phyloP scores from a whole-genome alignment of 2,888 invertebrate genomes.

The Heterodera filipjevi region DNA sequence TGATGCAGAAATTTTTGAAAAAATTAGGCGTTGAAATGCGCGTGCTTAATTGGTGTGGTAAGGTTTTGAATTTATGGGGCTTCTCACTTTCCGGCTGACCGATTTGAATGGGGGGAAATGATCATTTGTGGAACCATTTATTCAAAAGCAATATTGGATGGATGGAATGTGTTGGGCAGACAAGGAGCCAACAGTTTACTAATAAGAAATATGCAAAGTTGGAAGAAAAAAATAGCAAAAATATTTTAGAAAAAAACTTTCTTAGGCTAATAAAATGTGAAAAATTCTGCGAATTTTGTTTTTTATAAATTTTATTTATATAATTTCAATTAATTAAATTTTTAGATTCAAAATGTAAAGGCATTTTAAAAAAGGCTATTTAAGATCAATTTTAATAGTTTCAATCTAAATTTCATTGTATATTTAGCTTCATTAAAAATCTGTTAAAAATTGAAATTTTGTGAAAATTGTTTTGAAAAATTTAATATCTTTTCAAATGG shows the following conservation, averaged over 20 bases:
- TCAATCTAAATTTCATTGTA: too few relatives aligned
- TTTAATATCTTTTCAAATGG: too few relatives aligned
- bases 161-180: not conserved
- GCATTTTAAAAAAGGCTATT: too few relatives aligned
- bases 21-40: not conserved
- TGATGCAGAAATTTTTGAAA: not conserved
- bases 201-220: too few relatives aligned
- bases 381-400: too few relatives aligned
- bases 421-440: too few relatives aligned
- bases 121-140: slow-evolving; percentile 5
- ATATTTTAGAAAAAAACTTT: not conserved
- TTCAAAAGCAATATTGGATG: not conserved
- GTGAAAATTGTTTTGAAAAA: not conserved
- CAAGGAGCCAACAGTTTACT: too few relatives aligned
- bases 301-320: not conserved
- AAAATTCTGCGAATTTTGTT: not conserved
- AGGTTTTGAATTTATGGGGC: not conserved
- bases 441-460: not conserved
- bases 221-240: not conserved
- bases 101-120: not conserved
- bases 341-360: too few relatives aligned
- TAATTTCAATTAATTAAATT: too few relatives aligned
- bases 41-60: not conserved
- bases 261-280: not conserved
- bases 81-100: slow-evolving; percentile 2